Base-by-base conservation (phyloP, 2,797 vertebrate species). In the Darevskia nairensis region DNA sequence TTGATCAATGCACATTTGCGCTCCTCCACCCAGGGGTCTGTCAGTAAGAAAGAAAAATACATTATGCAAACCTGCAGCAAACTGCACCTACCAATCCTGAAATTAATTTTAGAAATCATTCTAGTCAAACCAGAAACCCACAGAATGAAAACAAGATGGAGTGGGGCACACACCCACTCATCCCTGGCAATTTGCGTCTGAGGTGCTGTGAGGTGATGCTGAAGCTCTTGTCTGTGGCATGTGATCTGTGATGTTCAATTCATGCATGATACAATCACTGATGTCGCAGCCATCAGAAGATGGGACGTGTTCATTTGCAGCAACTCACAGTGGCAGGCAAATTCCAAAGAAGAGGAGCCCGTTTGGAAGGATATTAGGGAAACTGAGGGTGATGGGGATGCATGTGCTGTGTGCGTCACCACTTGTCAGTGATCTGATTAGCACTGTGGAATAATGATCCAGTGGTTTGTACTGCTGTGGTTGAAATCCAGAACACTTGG, bases 391-490 rank as follows among this genome's bases (percentile, higher is more conserved):
- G 15, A 64, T 29, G 3, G 55, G 10, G 25, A 39, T 10, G 21
- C 75, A 27, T 23, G 6, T 64, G 61, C 21, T 64, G 61, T 64
- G 61, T 59, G 90, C 84, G 13, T 3, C 50, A 55, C 50, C 50
- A 55, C 50, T 55, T 82, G 93, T 86, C 29, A 82, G 39, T 0
- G 90, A 89, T 91, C 87, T 91, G 78, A 74, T 89, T 88, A 88
- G 86, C 1, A 3, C 86, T 25, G 1, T 0, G 84, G 84, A 86
- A 82, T 50, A 88, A 66, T 89, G 88, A 87, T 90, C 91, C 86
- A 59, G 21, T 64, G 1, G 89, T 94, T 92, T 90, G 91, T 87
- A 84, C 93, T 88, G 32, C 32, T 87, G 77, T 89, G 91, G 90
- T 93, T 91, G 77, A 46, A 82, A 46, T 39, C 32, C 19, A n/a